Evolutionary conservation across 35 echinoderm and acorn worm species (phyloP), one percentile per base, ranked within the genome.

Genomic region (Acanthaster planci): DNA sequence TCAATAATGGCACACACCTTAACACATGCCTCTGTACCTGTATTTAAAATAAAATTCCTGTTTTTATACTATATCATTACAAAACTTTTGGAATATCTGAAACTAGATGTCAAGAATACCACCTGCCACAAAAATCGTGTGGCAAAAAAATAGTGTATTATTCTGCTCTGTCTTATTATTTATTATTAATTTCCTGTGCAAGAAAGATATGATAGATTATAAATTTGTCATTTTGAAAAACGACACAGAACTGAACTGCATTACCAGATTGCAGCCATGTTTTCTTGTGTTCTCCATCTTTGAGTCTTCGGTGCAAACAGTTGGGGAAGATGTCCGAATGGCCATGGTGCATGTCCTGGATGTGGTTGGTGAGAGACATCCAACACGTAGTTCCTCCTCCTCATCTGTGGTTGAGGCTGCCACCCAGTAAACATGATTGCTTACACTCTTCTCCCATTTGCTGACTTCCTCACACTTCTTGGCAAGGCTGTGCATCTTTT

Each of bases 191-290:
- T 56, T 1, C 75, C 0, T 77, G 5, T 2, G 27, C 27, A 38
- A 5, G 1, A 77, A 1, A 1, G 0, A 1, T 27, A 77, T 30
- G 1, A n/a, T 77, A 1, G 5, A 16, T 34, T 1, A 0, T n/a
- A n/a, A n/a, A n/a, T n/a, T n/a, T n/a, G n/a, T n/a, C n/a, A n/a
- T n/a, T n/a, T n/a, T n/a, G n/a, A 2, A 17, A 0, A 6, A 1
- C 16, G 17, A 77, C 52, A 87, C 52, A n/a, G n/a, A 47, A 86
- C 60, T 85, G 16, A 0, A 17, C 22, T 22, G 90, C 56, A 22
- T 87, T 79, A 89, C 86, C 40, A 84, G 91, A 35, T 76, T 56
- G 58, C 12, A 93, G 52, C 91, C 81, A 93, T n/a, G n/a, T 30
- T 89, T 93, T 56, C n/a, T n/a, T n/a, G n/a, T n/a, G n/a, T n/a